Conservation (phyloP, 2,888 invertebrate species). For the Anthrax anthrax region DNA sequence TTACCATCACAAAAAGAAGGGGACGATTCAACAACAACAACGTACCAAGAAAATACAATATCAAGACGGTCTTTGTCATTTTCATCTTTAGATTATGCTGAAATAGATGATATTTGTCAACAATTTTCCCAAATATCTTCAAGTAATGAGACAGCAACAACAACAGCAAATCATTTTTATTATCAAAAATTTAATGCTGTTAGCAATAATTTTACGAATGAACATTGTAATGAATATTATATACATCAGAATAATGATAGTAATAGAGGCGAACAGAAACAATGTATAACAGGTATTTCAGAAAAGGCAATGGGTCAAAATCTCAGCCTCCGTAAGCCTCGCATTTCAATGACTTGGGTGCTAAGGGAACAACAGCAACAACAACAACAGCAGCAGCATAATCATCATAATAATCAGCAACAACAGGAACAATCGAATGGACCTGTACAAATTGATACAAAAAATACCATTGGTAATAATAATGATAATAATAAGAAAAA, state of each 20-base stretch:
- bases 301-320: constrained; percentile 39
- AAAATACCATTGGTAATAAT: constrained; percentile 24
- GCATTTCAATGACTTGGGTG: constrained; percentile 63
- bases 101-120: constrained; percentile 22
- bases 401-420: no score
- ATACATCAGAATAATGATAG: no score
- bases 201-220: neutral
- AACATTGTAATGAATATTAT: neutral
- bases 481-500: constrained; percentile 35
- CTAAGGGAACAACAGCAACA: constrained; percentile 49
- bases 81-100: constrained; percentile 27
- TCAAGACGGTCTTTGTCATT: constrained; percentile 14
- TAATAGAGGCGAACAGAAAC: constrained; percentile 7
- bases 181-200: neutral
- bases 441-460: constrained; percentile 19
- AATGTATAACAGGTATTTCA: constrained; percentile 19
- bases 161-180: no score
- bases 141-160: neutral
- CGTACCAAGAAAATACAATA: constrained; percentile 17
- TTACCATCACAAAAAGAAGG: constrained; percentile 22
- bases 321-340: constrained; percentile 41
- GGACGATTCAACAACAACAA: constrained; percentile 1
- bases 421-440: constrained; percentile 27
- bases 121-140: constrained; percentile 3
- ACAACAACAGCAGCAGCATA: no score